Percentiles rank a stretch among this genome's conserved stretches.
Evolutionary conservation across 2,797 vertebrate species (phyloP).

Genomic region (Oreochromis mossambicus): DNA sequence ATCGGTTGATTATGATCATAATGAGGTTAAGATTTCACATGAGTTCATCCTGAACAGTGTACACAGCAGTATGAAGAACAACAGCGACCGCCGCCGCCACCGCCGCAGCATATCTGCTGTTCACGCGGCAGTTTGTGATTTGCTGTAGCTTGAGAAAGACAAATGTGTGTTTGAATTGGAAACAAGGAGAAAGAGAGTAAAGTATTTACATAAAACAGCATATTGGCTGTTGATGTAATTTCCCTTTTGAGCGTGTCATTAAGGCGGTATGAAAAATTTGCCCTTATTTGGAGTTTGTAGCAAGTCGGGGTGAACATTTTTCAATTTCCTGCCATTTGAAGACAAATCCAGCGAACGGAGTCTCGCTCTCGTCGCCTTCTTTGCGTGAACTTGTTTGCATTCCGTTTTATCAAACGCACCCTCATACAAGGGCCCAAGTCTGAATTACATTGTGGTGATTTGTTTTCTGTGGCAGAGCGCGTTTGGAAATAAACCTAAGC

Average conservation of each 20-base stretch:
- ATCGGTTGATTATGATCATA: neutral
- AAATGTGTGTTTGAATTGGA: neutral
- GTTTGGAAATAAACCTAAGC: constrained; percentile 16
- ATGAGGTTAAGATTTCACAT: constrained; percentile 1
- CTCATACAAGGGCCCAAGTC: neutral
- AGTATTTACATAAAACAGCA: constrained; percentile 14
- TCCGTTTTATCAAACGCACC: constrained; percentile 28
- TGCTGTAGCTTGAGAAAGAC: neutral
- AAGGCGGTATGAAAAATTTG: neutral
- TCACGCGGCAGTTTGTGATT: neutral
- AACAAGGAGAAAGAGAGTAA: neutral
- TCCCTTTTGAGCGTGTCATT: neutral
- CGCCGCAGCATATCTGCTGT: neutral
- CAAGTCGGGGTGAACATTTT: neutral
- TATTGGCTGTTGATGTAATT: constrained; percentile 29
- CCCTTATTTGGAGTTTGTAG: neutral
- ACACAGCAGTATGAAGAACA: neutral
- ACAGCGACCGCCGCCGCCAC: neutral
- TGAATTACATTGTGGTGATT: constrained; percentile 19
- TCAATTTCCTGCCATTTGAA: neutral
- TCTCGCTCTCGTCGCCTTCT: neutral
- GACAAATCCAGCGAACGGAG: neutral
- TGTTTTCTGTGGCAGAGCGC: constrained; percentile 12
- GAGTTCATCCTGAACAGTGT: constrained; percentile 12
- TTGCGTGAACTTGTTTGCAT: constrained; percentile 22